Conservation (phyloP, 2,113 vertebrate species). For the Pipra filicauda region DNA sequence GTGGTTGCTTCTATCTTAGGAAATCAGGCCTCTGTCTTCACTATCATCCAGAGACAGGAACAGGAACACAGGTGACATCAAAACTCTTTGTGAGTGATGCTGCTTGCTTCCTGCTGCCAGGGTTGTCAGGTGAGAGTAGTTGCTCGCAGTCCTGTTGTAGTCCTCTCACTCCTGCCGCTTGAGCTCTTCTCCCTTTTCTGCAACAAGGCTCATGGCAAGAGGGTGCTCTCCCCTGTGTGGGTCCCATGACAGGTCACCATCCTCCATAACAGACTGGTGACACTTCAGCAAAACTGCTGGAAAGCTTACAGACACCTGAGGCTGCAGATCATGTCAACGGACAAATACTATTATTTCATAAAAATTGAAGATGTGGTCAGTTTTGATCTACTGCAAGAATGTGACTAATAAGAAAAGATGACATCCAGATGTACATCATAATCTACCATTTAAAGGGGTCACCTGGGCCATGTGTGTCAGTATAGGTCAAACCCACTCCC, state of each 20-base stretch:
- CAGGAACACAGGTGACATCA: not conserved
- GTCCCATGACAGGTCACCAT: not conserved
- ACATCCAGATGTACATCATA: not conserved
- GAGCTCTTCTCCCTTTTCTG: not conserved
- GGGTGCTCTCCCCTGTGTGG: not conserved
- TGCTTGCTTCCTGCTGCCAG: not conserved
- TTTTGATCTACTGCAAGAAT: not conserved
- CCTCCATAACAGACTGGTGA: not conserved
- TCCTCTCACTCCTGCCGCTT: not conserved
- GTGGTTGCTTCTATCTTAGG: not conserved
- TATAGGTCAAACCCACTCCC: not conserved
- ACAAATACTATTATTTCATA: not conserved
- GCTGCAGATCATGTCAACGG: not conserved
- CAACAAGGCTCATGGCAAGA: not conserved
- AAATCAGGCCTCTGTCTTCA: not conserved
- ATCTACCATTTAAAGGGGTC: not conserved
- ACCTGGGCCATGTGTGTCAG: not conserved
- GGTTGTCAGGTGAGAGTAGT: not conserved
- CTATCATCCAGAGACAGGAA: not conserved
- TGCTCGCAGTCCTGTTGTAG: not conserved
- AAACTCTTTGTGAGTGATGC: not conserved
- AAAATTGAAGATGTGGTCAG: not conserved
- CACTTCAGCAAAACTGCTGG: not conserved
- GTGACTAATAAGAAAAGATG: not conserved
- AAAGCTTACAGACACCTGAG: not conserved